Evolutionary conservation across 2,797 vertebrate species (phyloP), one percentile per base, ranked within the genome.

Genomic region (Cryptoprocta ferox): DNA sequence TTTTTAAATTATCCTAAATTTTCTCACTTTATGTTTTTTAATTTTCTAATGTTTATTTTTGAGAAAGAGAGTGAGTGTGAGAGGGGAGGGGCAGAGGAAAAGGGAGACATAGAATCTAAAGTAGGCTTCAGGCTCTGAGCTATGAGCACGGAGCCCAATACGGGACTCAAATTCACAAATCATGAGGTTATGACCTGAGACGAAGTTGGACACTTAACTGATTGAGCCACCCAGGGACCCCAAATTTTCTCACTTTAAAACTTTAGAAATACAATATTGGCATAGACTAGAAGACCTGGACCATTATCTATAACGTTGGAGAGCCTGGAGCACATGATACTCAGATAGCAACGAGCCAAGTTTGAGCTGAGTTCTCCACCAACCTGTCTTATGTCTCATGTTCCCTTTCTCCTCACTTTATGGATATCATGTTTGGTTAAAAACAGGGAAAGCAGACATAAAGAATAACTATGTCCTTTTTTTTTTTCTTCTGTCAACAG

Each of bases 401-500:
- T 87, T 3, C 32, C 19, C 11, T 75, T 82, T 90, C n/a, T 73
- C 21, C 30, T 28, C 26, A 80, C 19, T 37, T 93, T 88, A 65
- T 28, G 37, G 13, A 85, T 82, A 94, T 78, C 28, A 76, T 28
- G 89, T 94, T 80, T 89, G 71, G 61, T 66, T 66, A 28, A 82
- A 92, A 83, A 85, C 39, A 92, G 30, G 21, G 11, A 93, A 65
- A 75, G 26, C 5, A 82, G 61, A 68, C 26, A 79, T 63, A 82
- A 76, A 92, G n/a, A 30, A 59, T 24, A 79, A 42, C 13, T 63
- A 24, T n/a, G 3, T 28, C 87, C 35, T 92, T 53, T 84, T 26
- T 95, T 48, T 48, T 94, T 53, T 84, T 26, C 92, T 96, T 91
- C 30, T 80, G 5, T 50, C 70, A 92, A 63, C 21, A 83, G 50